These are phyloP conservation scores for Pseudococcus longispinus DNA, from an alignment of 2,888 invertebrate genomes.

Conservation along the genomic window DNA sequence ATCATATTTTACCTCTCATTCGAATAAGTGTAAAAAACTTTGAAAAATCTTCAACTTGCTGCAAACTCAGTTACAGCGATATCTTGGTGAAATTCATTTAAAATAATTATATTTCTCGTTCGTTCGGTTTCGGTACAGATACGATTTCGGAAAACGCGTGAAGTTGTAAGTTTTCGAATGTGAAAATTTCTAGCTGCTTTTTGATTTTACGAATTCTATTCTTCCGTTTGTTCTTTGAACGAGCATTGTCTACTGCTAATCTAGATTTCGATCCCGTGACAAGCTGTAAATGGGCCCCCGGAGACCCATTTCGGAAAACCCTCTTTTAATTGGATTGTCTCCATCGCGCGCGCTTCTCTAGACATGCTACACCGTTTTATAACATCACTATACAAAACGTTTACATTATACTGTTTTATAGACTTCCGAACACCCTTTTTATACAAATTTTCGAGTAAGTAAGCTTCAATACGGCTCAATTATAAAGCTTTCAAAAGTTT, in stretches of 20 bases:
- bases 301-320: conserved; percentile 57
- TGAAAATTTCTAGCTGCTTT: conserved; percentile 43
- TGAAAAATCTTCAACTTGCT: background rate
- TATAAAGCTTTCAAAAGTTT: conserved; percentile 57
- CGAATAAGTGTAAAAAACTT: background rate
- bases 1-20: background rate
- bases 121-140: background rate
- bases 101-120: conserved; percentile 10
- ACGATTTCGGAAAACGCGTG: background rate
- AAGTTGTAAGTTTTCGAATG: conserved; percentile 1
- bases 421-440: conserved; percentile 57
- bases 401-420: conserved; percentile 56
- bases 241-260: conserved; percentile 54
- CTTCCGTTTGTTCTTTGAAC: conserved; percentile 52
- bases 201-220: conserved; percentile 54
- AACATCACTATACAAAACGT: conserved; percentile 52
- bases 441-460: conserved; percentile 56
- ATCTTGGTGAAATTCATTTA: background rate
- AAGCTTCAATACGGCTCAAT: conserved; percentile 56
- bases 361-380: conserved; percentile 48
- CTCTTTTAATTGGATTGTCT: conserved; percentile 58
- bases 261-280: conserved; percentile 57
- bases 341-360: conserved; percentile 49
- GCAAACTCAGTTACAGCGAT: background rate
- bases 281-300: conserved; percentile 56